Conservation (phyloP, 2,797 vertebrate species). For the Hypotaenidia okinawae region DNA sequence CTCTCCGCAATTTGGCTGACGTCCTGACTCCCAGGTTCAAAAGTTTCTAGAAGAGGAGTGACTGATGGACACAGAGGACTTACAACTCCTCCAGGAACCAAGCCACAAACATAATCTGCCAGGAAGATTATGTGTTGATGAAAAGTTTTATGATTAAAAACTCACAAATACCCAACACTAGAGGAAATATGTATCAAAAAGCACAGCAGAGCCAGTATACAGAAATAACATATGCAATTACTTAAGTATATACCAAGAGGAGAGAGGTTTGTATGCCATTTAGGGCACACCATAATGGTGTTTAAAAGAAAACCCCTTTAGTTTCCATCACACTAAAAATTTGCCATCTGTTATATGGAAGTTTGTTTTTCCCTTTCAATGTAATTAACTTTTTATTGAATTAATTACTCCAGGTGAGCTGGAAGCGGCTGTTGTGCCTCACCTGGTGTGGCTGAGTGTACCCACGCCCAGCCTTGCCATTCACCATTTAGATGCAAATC, state of each 20-base stretch:
- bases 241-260: neutral
- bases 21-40: neutral
- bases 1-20: neutral
- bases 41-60: neutral
- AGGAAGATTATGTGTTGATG: neutral
- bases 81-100: neutral
- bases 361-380: conserved; percentile 14
- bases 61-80: neutral
- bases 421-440: conserved; percentile 44
- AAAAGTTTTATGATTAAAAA: neutral
- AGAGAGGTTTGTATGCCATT: neutral
- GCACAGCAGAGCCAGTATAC: neutral
- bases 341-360: conserved; percentile 53
- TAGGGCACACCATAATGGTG: neutral
- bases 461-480: neutral
- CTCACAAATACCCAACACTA: neutral
- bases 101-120: neutral
- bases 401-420: conserved; percentile 68
- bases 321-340: conserved; percentile 19
- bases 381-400: conserved; percentile 67
- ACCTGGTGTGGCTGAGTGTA: conserved; percentile 41
- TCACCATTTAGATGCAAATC: conserved; percentile 54
- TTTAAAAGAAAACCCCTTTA: neutral
- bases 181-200: neutral
- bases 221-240: neutral